These are phyloP conservation scores for Gymnothorax reevesii DNA, from an alignment of 2,797 vertebrate species.

Conservation along the genomic window DNA sequence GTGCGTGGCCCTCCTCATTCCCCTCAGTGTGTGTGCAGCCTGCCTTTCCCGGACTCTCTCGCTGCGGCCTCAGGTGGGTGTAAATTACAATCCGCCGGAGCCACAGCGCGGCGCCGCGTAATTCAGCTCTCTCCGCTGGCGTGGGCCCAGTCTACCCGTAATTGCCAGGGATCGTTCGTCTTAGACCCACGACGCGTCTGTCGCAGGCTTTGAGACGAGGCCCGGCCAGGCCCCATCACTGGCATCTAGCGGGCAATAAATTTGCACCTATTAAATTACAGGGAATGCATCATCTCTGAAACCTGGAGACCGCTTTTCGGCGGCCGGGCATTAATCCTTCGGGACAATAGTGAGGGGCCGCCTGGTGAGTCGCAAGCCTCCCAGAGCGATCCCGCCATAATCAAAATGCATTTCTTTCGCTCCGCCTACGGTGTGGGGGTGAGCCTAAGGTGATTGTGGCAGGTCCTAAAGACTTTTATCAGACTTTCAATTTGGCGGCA, in stretches of 20 bases:
- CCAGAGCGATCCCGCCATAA: not conserved
- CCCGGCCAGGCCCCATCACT: not conserved
- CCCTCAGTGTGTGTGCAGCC: not conserved
- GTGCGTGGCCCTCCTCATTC: not conserved
- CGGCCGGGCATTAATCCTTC: not conserved
- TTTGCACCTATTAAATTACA: slow-evolving; percentile 10
- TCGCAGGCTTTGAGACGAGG: not conserved
- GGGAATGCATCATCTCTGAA: slow-evolving; percentile 12
- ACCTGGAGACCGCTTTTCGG: not conserved
- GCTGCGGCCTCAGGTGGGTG: slow-evolving; percentile 3
- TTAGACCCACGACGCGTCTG: slow-evolving; percentile 8
- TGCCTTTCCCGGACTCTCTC: not conserved
- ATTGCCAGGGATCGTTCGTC: not conserved
- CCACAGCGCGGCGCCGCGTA: slow-evolving; percentile 7
- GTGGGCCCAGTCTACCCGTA: not conserved
- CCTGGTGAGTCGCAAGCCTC: not conserved
- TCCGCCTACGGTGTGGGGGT: not conserved
- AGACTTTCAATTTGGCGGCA: not conserved
- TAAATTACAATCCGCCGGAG: slow-evolving; percentile 29
- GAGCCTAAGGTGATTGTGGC: slow-evolving; percentile 3
- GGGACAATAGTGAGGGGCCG: not conserved
- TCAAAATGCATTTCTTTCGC: slow-evolving; percentile 5
- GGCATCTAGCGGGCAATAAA: not conserved
- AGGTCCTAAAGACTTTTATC: not conserved
- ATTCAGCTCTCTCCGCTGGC: slow-evolving; percentile 23